Percentiles rank a stretch among this genome's conserved stretches.
Evolutionary conservation across 23 tunicate species (phyloP).

Genomic region (Oikopleura vanhoeffeni): DNA sequence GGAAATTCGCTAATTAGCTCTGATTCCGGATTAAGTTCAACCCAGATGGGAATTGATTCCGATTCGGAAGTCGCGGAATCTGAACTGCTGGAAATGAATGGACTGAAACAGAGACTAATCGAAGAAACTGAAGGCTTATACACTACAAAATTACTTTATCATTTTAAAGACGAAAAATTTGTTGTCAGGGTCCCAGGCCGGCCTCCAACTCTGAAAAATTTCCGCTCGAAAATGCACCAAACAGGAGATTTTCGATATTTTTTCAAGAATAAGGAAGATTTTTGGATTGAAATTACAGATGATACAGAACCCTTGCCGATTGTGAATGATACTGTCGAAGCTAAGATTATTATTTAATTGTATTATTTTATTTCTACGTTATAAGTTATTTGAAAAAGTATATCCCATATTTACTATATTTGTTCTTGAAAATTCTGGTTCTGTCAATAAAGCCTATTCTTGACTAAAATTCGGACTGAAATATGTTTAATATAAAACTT

Average conservation of each 20-base stretch:
- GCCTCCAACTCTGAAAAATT: not conserved
- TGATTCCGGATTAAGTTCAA: constrained; percentile 4
- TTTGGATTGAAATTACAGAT: constrained; percentile 11
- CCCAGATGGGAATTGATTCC: not conserved
- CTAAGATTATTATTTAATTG: constrained; percentile 7
- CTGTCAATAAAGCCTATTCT: too few species aligned
- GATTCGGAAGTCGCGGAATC: constrained; percentile 1
- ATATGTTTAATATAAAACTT: not conserved
- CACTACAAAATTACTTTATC: not conserved
- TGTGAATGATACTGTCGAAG: not conserved
- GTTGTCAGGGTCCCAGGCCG: not conserved
- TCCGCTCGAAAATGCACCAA: not conserved
- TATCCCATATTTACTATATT: not conserved
- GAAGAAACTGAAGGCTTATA: not conserved
- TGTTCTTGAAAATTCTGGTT: too few species aligned
- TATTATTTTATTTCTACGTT: too few species aligned
- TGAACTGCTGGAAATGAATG: constrained; percentile 8
- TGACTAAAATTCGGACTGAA: too few species aligned
- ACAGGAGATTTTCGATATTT: not conserved
- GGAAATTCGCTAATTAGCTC: constrained; percentile 4
- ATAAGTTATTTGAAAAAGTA: not conserved
- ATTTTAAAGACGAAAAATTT: not conserved
- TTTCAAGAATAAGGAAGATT: not conserved
- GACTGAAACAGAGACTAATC: constrained; percentile 4
- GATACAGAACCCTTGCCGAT: not conserved